A percentile compares a stretch with the other conserved stretches of the same genome.
Conservation (phyloP, 2,888 invertebrate genomes). For the Eucera pruinosa region DNA sequence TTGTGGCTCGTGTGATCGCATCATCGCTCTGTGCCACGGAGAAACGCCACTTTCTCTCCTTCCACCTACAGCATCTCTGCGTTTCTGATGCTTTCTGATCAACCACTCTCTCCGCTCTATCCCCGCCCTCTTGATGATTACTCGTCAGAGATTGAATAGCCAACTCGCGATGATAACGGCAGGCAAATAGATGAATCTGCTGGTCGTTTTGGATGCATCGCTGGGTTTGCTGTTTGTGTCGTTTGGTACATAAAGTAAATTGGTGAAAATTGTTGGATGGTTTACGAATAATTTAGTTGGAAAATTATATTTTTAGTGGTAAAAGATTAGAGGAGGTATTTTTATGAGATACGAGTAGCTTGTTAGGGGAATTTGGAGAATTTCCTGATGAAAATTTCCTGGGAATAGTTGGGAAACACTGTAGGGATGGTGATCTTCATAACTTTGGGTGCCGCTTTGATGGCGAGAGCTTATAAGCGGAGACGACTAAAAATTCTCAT, state of each 20-base stretch:
- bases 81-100: not conserved
- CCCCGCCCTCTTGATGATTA: not conserved
- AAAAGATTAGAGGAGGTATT: too few relatives aligned
- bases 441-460: too few relatives aligned
- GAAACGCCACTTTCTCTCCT: constrained; percentile 21
- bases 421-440: too few relatives aligned
- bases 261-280: not conserved
- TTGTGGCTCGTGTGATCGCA: constrained; percentile 72
- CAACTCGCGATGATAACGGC: not conserved
- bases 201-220: not conserved
- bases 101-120: not conserved
- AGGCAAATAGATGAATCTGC: constrained; percentile 9
- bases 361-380: too few relatives aligned
- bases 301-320: too few relatives aligned
- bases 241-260: not conserved
- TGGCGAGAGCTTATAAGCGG: too few relatives aligned
- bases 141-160: constrained; percentile 7
- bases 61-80: not conserved
- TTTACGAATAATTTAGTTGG: too few relatives aligned
- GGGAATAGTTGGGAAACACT: too few relatives aligned
- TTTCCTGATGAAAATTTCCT: too few relatives aligned
- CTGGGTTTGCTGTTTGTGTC: not conserved
- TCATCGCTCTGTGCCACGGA: constrained; percentile 54
- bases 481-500: too few relatives aligned
- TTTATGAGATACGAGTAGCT: too few relatives aligned